Evolutionary conservation across 1,140 invertebrate genomes (phyloP), one percentile per base, ranked within the genome.

Genomic region (Acromyrmex charruanus): DNA sequence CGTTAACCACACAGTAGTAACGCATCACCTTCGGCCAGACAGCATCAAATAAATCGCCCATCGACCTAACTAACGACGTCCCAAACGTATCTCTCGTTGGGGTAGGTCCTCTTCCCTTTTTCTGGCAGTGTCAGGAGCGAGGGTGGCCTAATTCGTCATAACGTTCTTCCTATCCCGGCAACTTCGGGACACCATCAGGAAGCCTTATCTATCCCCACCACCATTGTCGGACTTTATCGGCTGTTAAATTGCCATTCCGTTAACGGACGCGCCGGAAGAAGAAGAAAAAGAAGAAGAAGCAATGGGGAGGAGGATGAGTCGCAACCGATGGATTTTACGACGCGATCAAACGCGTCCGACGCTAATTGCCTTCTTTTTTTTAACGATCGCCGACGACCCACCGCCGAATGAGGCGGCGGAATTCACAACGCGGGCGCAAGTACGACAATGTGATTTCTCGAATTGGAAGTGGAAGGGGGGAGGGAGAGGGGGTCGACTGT

Each of bases 101-200:
- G 93, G 91, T 81, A 69, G 65, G 65, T 69, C 88, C 53, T 65
- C 59, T 44, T 58, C 55, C 39, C 66, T 92, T 91, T 92, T 89
- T 93, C 89, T 82, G 85, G 35, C 66, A 28, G 66, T 59, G 80
- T 81, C 82, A 88, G 66, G 68, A 84, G 51, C 87, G 88, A 90
- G 92, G 92, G 88, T 89, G 79, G 86, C 89, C 91, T 93, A 93
- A 94, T 94, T 93, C 91, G 91, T 93, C 92, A 92, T 93, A 93
- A 93, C 89, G 63, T 92, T 89, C 80, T 90, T 91, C 90, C 85
- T 91, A 88, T 89, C 72, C 79, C 74, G 69, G 51, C 88, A 89
- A 89, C 86, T 66, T 71, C 72, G 85, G 59, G 61, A 90, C 88
- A 87, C 69, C 88, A 79, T 59, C 51, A 21, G 77, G 79, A 87